Base-by-base conservation (phyloP, 1,140 invertebrate species). In the Euura lappo region DNA sequence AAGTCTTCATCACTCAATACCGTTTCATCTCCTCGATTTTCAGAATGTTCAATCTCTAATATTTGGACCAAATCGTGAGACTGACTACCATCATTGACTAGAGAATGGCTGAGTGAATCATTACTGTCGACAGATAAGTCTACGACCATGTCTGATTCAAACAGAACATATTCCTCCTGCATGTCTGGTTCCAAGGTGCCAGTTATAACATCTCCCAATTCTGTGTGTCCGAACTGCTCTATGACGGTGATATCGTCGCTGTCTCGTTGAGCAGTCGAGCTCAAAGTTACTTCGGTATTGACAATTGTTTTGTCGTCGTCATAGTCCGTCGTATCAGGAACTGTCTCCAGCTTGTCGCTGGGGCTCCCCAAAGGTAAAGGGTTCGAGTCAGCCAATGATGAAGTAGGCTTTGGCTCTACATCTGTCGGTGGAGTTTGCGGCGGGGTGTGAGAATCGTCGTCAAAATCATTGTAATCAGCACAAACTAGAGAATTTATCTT, bases 381-480 rank as follows among this genome's bases (percentile, higher is more conserved):
- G 0, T 76, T 75, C 65, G 81, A 78, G n/a, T 82, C 81, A 2
- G 78, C 74, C 1, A 83, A 73, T 0, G 79, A 83, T 3, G 83
- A 77, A 0, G 79, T 74, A 2, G 79, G 70, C 71, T 87, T 87
- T 6, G 75, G 70, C 2, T 87, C 85, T 0, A 80, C 74, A 8
- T 70, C 73, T 2, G 87, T 86, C 3, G 89, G 89, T 0, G 89
- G 89, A n/a, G 90, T 90, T 71, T 90, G 86, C 2, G 90, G 89
- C 47, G 91, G 88, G 3, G 90, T 89, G 51, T 88, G 88, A 0
- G 90, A 91, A 79, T 90, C 91, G 76, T 92, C 92, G 76, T 92
- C 91, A 67, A 91, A 90, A 73, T 92, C 91, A 79, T 91, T 91
- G 74, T 91, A 92, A 77, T 92, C 91, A 0, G 87, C 87, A 75